A percentile compares a stretch with the other conserved stretches of the same genome.
Evolutionary conservation across 2,113 vertebrate species (phyloP).

Genomic region (Sinocyclocheilus maitianheensis): DNA sequence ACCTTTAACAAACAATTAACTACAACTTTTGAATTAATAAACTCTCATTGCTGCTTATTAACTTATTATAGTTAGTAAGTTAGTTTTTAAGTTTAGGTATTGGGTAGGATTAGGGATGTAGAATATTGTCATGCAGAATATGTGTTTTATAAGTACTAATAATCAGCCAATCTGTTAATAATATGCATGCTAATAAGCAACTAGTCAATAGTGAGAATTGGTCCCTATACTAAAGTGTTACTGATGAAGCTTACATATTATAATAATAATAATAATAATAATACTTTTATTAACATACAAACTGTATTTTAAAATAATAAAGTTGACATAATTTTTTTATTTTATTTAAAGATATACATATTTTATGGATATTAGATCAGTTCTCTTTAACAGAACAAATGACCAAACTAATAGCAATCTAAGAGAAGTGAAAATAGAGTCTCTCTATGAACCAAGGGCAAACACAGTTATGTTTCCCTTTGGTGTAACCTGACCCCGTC

Average conservation of each 20-base stretch:
- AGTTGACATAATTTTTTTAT: background rate
- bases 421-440: background rate
- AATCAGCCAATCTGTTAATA: no score
- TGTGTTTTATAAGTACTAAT: no score
- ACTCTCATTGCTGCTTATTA: no score
- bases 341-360: background rate
- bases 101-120: no score
- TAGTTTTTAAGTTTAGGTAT: no score
- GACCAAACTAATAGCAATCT: background rate
- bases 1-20: no score
- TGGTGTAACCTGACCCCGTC: conserved; percentile 54
- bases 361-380: background rate
- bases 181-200: no score
- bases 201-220: no score
- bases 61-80: no score
- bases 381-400: background rate
- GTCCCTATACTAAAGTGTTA: no score
- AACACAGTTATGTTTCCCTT: conserved; percentile 41
- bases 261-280: background rate
- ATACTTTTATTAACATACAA: background rate
- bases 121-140: no score
- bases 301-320: background rate
- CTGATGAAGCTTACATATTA: background rate
- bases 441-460: conserved; percentile 27
- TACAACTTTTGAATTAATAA: no score